Conservation (phyloP, 1,140 invertebrate genomes). For the Stratiolaelaps scimitus region DNA sequence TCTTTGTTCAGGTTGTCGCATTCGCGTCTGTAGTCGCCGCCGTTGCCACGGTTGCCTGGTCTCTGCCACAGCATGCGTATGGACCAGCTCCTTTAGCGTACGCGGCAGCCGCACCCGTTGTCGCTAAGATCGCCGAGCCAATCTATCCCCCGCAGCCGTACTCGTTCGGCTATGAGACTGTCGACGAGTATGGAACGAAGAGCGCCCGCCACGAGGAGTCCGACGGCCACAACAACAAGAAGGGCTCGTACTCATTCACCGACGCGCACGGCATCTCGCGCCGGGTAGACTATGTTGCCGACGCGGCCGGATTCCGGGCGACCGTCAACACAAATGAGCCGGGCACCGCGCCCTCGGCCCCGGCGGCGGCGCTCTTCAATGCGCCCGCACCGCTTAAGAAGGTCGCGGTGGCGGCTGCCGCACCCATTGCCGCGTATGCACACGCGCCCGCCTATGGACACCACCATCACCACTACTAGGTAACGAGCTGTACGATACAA, state of each 20-base stretch:
- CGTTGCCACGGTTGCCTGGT: too few species aligned
- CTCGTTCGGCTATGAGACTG: slow-evolving; percentile 33
- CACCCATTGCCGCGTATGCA: too few species aligned
- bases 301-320: slow-evolving; percentile 33
- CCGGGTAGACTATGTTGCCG: slow-evolving; percentile 34
- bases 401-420: not conserved
- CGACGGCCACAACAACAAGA: slow-evolving; percentile 33
- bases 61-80: not conserved
- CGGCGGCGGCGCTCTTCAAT: slow-evolving; percentile 16
- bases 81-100: not conserved
- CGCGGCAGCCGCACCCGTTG: not conserved
- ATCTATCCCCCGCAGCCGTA: slow-evolving; percentile 32
- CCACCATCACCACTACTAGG: too few species aligned
- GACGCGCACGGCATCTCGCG: slow-evolving; percentile 33
- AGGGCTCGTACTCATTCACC: slow-evolving; percentile 33
- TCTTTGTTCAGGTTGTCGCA: too few species aligned
- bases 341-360: slow-evolving; percentile 28
- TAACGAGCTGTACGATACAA: too few species aligned
- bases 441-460: too few species aligned
- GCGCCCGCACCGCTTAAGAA: not conserved
- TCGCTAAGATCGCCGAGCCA: not conserved
- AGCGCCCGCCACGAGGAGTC: slow-evolving; percentile 32
- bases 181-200: slow-evolving; percentile 34
- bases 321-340: slow-evolving; percentile 35
- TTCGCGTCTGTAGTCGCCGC: too few species aligned